Evolutionary conservation across 2,797 vertebrate genomes (phyloP), one percentile per base, ranked within the genome.

Genomic region (Spinus pinus): DNA sequence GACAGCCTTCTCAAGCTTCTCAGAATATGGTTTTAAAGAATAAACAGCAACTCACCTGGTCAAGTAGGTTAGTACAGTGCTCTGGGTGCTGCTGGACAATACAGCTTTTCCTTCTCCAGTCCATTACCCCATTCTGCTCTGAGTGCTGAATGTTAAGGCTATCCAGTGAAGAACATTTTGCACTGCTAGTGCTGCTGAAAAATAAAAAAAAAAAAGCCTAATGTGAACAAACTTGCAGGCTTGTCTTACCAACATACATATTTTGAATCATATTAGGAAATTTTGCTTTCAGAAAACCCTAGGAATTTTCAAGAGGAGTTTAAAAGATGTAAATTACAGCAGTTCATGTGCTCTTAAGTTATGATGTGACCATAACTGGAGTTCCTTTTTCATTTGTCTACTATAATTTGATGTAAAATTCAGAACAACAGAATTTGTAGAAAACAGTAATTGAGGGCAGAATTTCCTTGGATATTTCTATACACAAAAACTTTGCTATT

Each of bases 91-190:
- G 98, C 78, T 98, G 98, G 69, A 95, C 53, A 4, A 93, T 7
- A 46, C 97, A 98, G 97, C 92, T 94, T 89, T 98, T 98, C 93
- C 97, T 98, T 94, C 98, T 98, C 98, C 98, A 98, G 75, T 99
- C 98, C 86, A 97, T 46, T 2, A 98, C 90, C 72, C 98, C 98
- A 37, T 98, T 99, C 87, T 98, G 98, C 77, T 99, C 98, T 5
- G 97, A 93, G 47, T 97, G 98, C 47, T 96, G 97, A 72, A 97
- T 61, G 65, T 97, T 96, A 90, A 98, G 97, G 67, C 96, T 90
- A 50, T 99, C 98, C 90, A 97, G 90, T 58, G 97, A 97, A 69
- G 98, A 97, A 86, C 97, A 98, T 97, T 98, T 98, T 35, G 97
- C 95, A 97, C 97, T 97, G 41, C 97, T 70, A 81, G 97, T 96